Conservation (phyloP, 2,888 invertebrate species). For the Hypena proboscidalis region DNA sequence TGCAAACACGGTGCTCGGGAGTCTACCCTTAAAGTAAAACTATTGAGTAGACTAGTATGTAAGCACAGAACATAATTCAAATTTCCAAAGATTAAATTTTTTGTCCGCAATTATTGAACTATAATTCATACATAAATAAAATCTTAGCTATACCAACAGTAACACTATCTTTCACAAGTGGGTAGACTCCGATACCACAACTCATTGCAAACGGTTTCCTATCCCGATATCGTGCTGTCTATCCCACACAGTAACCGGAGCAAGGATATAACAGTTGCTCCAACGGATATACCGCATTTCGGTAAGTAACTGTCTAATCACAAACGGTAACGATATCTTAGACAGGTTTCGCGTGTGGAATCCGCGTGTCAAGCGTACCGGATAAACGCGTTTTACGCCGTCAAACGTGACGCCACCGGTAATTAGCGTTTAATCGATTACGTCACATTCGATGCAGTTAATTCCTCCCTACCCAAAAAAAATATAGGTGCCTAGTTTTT, state of each 20-base stretch:
- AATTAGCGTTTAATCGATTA: slow-evolving; percentile 62
- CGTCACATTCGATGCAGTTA: slow-evolving; percentile 52
- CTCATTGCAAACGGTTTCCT: no score
- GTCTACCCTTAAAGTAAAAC: no score
- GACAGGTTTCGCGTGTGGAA: slow-evolving; percentile 42
- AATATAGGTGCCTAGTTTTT: not conserved
- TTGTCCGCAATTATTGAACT: no score
- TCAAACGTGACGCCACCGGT: slow-evolving; percentile 53
- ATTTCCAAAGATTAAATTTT: no score
- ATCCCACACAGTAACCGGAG: not conserved
- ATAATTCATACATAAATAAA: no score
- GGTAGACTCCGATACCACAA: no score
- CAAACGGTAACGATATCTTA: slow-evolving; percentile 31
- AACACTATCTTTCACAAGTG: no score
- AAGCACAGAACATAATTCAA: no score
- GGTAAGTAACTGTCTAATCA: slow-evolving; percentile 36
- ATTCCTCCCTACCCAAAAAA: slow-evolving; percentile 8
- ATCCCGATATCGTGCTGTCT: no score
- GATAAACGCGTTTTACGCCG: slow-evolving; percentile 57
- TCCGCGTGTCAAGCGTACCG: slow-evolving; percentile 60
- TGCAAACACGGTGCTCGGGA: no score
- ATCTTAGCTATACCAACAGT: no score
- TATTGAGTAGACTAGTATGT: no score
- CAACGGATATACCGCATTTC: slow-evolving; percentile 38
- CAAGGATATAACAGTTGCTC: slow-evolving; percentile 41